Percentiles rank a stretch among this genome's conserved stretches.
phyloP scores from a whole-genome alignment of 2,888 invertebrate genomes.

The Palloptera scutellata region DNA sequence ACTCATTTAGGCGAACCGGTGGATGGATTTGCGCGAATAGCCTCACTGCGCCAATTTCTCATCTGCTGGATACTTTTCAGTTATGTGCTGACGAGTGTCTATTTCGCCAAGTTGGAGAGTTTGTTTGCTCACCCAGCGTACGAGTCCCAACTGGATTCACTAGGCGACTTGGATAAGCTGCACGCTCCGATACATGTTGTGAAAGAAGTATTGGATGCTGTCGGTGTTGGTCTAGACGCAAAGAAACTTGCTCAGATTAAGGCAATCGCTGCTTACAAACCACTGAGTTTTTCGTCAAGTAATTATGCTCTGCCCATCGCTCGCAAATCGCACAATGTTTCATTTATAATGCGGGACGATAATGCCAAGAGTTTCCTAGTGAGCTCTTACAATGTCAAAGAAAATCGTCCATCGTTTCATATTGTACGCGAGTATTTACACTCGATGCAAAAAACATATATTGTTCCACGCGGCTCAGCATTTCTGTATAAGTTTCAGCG shows the following conservation, averaged over 20 bases:
- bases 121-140: slow-evolving; percentile 54
- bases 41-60: slow-evolving; percentile 51
- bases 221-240: slow-evolving; percentile 38
- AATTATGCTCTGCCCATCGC: slow-evolving; percentile 1
- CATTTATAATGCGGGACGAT: slow-evolving; percentile 49
- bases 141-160: slow-evolving; percentile 48
- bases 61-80: slow-evolving; percentile 58
- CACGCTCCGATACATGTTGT: slow-evolving; percentile 44
- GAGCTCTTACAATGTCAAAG: slow-evolving; percentile 45
- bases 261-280: slow-evolving; percentile 32
- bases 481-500: slow-evolving; percentile 49
- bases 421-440: slow-evolving; percentile 52
- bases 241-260: slow-evolving; percentile 35
- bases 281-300: slow-evolving; percentile 22
- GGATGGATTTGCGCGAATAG: slow-evolving; percentile 44
- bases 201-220: slow-evolving; percentile 38
- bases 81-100: slow-evolving; percentile 54
- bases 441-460: slow-evolving; percentile 49
- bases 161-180: slow-evolving; percentile 42
- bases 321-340: slow-evolving; percentile 37
- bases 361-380: slow-evolving; percentile 49
- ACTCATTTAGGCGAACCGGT: slow-evolving; percentile 54
- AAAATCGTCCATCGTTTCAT: slow-evolving; percentile 49
- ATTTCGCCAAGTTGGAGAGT: slow-evolving; percentile 59
- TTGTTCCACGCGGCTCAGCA: slow-evolving; percentile 47